phyloP scores from a whole-genome alignment of 2,888 invertebrate species.

The Cancer borealis region DNA sequence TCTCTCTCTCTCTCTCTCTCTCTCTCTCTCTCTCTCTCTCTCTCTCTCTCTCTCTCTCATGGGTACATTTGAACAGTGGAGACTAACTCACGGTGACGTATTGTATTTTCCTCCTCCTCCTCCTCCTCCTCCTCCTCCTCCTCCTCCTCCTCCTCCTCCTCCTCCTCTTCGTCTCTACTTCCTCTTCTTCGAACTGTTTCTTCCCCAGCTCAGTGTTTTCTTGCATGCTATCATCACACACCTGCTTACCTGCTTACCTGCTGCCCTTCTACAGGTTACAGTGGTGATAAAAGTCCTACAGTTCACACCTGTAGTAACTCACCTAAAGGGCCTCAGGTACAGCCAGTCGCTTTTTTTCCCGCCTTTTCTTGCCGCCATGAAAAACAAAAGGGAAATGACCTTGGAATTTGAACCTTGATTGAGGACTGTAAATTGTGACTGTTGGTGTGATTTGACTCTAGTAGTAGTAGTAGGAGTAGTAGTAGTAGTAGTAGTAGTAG shows the following conservation, averaged over 20 bases:
- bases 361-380: neutral
- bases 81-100: neutral
- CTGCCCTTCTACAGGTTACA: neutral
- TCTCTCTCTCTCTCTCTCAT: neutral
- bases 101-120: neutral
- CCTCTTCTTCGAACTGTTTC: neutral
- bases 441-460: neutral
- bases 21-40: neutral
- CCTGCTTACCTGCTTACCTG: too few species aligned
- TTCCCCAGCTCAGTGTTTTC: neutral
- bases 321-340: neutral
- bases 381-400: neutral
- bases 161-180: neutral
- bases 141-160: neutral
- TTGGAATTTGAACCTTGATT: neutral
- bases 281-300: neutral
- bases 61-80: slow-evolving; percentile 10
- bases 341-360: neutral
- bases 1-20: neutral
- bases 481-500: neutral
- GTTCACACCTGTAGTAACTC: neutral
- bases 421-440: neutral
- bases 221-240: neutral
- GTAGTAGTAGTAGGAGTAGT: neutral
- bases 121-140: neutral